Evolutionary conservation across 2,888 invertebrate genomes (phyloP).

Genomic region (Oasisia sp.): DNA sequence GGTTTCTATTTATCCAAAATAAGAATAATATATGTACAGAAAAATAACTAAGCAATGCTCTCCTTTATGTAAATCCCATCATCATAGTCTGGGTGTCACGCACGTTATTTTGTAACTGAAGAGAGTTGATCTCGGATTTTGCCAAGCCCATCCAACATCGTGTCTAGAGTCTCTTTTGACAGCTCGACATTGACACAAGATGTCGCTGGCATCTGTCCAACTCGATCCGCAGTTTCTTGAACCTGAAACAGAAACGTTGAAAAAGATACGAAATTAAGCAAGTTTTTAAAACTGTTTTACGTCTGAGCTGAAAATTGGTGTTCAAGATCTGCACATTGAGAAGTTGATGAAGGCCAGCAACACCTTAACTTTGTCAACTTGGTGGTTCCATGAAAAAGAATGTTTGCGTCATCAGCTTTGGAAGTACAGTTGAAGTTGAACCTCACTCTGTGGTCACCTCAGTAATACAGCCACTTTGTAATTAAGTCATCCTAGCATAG

Average conservation of each 20-base stretch:
- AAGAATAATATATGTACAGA: not conserved
- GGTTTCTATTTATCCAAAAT: not conserved
- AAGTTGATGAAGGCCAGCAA: too few species aligned
- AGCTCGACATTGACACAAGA: slow-evolving; percentile 60
- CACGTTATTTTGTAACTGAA: slow-evolving; percentile 50
- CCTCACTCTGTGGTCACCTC: too few species aligned
- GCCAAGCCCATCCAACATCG: slow-evolving; percentile 63
- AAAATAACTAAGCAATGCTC: not conserved
- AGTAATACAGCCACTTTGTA: too few species aligned
- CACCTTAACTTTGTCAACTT: too few species aligned
- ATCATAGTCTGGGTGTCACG: not conserved
- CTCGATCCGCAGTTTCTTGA: slow-evolving; percentile 35
- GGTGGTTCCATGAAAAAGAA: too few species aligned
- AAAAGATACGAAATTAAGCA: not conserved
- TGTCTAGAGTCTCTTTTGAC: slow-evolving; percentile 62
- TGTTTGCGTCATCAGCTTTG: too few species aligned
- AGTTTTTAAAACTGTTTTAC: too few species aligned
- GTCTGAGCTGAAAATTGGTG: too few species aligned
- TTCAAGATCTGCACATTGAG: too few species aligned
- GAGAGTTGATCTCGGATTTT: slow-evolving; percentile 63
- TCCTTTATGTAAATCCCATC: not conserved
- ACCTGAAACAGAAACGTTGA: not conserved
- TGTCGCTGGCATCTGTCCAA: slow-evolving; percentile 44
- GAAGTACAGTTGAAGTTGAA: too few species aligned
- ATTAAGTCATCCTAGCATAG: too few species aligned